These are phyloP conservation scores for Keiferia lycopersicella DNA, from an alignment of 2,888 invertebrate genomes.

Conservation along the genomic window DNA sequence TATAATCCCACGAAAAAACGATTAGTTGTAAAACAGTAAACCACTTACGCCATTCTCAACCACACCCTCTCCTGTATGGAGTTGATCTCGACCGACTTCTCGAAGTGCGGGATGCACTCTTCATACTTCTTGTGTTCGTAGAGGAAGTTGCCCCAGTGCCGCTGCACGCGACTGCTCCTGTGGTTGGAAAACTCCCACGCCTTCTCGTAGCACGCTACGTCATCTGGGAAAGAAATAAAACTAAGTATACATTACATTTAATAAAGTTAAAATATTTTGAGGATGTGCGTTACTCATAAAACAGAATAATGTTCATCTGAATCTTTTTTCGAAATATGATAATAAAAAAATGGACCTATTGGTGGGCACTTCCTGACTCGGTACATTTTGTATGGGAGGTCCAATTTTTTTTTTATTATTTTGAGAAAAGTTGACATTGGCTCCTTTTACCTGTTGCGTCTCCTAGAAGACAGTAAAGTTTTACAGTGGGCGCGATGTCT, in stretches of 20 bases:
- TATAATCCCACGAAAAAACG: too few relatives aligned
- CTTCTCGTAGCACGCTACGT: conserved; percentile 89
- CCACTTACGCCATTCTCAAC: conserved; percentile 86
- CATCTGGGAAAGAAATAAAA: conserved; percentile 74
- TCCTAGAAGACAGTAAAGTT: conserved; percentile 95
- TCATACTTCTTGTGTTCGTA: conserved; percentile 88
- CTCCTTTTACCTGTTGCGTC: conserved; percentile 83
- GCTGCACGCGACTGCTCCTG: conserved; percentile 91
- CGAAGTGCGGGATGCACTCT: conserved; percentile 90
- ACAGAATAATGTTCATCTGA: too few relatives aligned
- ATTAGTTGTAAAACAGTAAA: too few relatives aligned
- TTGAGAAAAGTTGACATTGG: too few relatives aligned
- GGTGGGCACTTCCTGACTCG: too few relatives aligned
- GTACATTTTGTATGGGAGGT: too few relatives aligned
- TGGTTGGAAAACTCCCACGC: conserved; percentile 95
- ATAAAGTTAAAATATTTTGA: too few relatives aligned
- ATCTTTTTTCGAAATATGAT: too few relatives aligned
- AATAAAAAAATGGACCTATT: too few relatives aligned
- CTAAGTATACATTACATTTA: too few relatives aligned
- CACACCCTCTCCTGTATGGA: conserved; percentile 93
- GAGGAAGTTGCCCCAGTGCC: conserved; percentile 92
- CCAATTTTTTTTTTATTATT: too few relatives aligned
- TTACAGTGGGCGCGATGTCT: conserved; percentile 89
- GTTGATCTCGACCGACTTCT: conserved; percentile 92
- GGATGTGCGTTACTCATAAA: too few relatives aligned